A percentile compares a stretch with the other conserved stretches of the same genome.
phyloP scores from a whole-genome alignment of 37 sponge, comb jelly and placozoan genomes.

The Mnemiopsis leidyi region DNA sequence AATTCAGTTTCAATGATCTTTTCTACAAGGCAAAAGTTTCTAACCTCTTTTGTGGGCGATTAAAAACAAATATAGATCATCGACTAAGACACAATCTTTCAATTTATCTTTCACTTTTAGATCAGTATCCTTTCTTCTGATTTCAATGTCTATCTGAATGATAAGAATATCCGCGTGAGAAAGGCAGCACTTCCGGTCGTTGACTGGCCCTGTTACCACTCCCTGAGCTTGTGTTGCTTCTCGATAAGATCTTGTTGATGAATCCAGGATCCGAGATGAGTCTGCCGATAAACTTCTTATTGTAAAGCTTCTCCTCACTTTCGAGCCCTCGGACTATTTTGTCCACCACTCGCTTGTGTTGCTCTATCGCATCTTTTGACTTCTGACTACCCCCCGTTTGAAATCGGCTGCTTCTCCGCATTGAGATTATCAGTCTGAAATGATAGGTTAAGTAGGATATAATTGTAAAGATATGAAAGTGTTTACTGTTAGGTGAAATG shows the following conservation, averaged over 20 bases:
- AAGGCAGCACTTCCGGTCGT: neutral
- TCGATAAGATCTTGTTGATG: neutral
- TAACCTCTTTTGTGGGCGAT: too few species aligned
- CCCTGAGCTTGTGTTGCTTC: too few species aligned
- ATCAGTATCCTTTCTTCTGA: too few species aligned
- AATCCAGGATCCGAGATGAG: neutral
- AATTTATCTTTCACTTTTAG: too few species aligned
- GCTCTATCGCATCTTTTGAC: conserved; percentile 37
- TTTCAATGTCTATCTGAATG: too few species aligned
- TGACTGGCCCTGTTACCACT: neutral
- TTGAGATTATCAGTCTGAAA: conserved; percentile 35
- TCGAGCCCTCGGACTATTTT: neutral
- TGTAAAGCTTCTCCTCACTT: neutral
- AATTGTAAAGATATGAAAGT: too few species aligned
- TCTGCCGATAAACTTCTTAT: neutral
- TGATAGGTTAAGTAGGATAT: neutral
- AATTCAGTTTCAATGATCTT: too few species aligned
- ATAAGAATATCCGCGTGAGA: too few species aligned
- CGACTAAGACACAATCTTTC: too few species aligned
- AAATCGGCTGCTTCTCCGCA: neutral
- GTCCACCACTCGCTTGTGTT: conserved; percentile 33
- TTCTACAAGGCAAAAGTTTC: too few species aligned
- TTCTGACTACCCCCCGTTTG: conserved; percentile 52
- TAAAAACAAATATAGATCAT: too few species aligned
- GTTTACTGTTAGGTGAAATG: too few species aligned